A percentile compares a stretch with the other conserved stretches of the same genome.
These are phyloP conservation scores for Homalodisca vitripennis DNA, from an alignment of 1,140 invertebrate genomes.

Conservation along the genomic window DNA sequence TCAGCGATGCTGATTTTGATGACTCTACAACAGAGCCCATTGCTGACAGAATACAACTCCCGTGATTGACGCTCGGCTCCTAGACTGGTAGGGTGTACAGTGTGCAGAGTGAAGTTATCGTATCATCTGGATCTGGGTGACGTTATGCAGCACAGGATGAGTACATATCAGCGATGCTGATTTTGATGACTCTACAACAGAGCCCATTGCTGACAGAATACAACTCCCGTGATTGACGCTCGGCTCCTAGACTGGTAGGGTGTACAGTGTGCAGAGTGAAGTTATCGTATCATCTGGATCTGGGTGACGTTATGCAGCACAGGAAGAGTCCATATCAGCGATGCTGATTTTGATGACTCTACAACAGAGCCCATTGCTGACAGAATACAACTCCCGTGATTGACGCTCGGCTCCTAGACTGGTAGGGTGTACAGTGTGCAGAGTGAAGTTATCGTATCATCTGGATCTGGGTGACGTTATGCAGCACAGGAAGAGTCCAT, in stretches of 20 bases:
- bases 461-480: background rate
- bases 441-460: too few species aligned
- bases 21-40: background rate
- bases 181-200: background rate
- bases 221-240: background rate
- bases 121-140: background rate
- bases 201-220: background rate
- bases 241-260: background rate
- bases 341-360: background rate
- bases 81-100: background rate
- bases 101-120: background rate
- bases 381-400: background rate
- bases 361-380: background rate
- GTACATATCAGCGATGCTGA: background rate
- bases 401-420: background rate
- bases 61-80: background rate
- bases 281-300: background rate
- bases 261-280: background rate
- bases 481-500: background rate
- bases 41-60: background rate
- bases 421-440: background rate
- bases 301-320: background rate
- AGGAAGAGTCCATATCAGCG: background rate
- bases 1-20: background rate
- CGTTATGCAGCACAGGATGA: background rate